A percentile compares a stretch with the other conserved stretches of the same genome.
phyloP scores from a whole-genome alignment of 2,888 invertebrate genomes.

The Mycalesis mineus region DNA sequence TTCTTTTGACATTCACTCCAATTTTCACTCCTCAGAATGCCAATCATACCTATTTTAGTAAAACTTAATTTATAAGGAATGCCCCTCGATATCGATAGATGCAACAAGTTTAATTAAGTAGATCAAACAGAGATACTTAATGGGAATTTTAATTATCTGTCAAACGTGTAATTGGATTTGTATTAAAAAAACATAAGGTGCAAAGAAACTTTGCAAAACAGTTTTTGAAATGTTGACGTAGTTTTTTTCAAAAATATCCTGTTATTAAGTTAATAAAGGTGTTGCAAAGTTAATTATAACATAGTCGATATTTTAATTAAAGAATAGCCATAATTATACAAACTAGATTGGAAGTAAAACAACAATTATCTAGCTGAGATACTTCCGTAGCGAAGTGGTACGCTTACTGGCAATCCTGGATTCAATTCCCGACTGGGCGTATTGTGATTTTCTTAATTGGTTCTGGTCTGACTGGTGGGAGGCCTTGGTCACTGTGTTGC shows the following conservation, averaged over 20 bases:
- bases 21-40: not conserved
- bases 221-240: not conserved
- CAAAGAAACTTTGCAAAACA: not conserved
- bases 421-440: no score
- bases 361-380: not conserved
- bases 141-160: slow-evolving; percentile 19
- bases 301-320: not conserved
- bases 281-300: not conserved
- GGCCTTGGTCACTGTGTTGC: no score
- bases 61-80: not conserved
- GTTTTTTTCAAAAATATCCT: not conserved
- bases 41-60: not conserved
- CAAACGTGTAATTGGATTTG: slow-evolving; percentile 8
- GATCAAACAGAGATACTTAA: slow-evolving; percentile 8
- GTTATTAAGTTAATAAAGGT: not conserved
- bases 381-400: no score
- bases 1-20: not conserved
- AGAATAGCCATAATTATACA: no score
- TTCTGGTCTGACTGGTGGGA: no score
- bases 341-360: no score
- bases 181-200: not conserved
- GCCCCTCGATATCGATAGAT: slow-evolving; percentile 3
- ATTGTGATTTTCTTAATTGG: no score
- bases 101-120: no score
- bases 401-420: no score